A percentile compares a stretch with the other conserved stretches of the same genome.
Evolutionary conservation across 2,113 vertebrate species (phyloP).

Genomic region (Sinocyclocheilus maitianheensis): DNA sequence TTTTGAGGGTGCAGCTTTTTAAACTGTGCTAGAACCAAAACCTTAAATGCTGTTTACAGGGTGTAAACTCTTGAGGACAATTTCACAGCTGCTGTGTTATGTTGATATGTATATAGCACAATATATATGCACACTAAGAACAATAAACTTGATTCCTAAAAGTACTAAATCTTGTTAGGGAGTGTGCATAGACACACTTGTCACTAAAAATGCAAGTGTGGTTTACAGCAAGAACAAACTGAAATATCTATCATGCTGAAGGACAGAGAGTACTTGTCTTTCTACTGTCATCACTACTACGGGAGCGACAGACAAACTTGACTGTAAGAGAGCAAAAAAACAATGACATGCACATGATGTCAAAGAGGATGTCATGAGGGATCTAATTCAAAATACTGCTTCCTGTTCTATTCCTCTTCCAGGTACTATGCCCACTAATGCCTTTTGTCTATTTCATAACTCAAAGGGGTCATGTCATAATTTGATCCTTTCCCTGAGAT

Average conservation of each 20-base stretch:
- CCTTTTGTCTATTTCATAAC: not conserved
- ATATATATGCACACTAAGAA: slow-evolving; percentile 9
- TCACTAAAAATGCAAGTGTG: not conserved
- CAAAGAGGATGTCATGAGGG: not conserved
- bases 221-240: not conserved
- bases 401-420: not conserved
- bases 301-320: not conserved
- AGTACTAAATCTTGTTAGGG: not conserved
- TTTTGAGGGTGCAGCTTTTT: slow-evolving; percentile 37
- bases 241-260: not conserved
- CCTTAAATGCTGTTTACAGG: slow-evolving; percentile 18
- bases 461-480: not conserved
- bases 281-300: not conserved
- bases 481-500: not conserved
- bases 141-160: not conserved
- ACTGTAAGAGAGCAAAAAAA: not conserved
- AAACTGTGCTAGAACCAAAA: not conserved
- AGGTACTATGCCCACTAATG: not conserved
- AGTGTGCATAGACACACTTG: not conserved
- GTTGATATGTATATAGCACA: not conserved
- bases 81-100: slow-evolving; percentile 3
- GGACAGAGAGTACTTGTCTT: not conserved
- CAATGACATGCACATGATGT: not conserved
- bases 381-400: not conserved
- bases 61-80: not conserved